Evolutionary conservation across 2,888 invertebrate species (phyloP), one percentile per base, ranked within the genome.

Genomic region (Oscheius sp.): DNA sequence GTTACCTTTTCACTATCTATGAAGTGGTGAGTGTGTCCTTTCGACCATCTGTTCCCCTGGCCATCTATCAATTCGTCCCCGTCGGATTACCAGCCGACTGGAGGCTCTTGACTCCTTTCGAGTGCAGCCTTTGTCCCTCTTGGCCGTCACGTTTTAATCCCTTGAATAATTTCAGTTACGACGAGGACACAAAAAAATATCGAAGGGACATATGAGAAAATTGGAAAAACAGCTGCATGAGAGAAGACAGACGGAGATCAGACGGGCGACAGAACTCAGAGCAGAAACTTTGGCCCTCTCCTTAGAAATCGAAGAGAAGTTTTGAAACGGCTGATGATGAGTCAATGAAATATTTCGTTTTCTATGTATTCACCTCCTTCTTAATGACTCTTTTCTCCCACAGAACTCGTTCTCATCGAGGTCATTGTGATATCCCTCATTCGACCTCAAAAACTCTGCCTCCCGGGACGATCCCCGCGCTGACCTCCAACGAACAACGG

Each of bases 1-100:
- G 73, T 30, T 75, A 75, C 32, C 17, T 70, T 5, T 75, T 70
- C 59, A 75, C 75, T 12, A 73, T 75, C 38, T 73, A 73, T 32
- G 73, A 75, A 68, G 73, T 73, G 22, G 41, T 26, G 44, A 59
- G 38, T 20, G n/a, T n/a, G n/a, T n/a, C n/a, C n/a, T n/a, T n/a
- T n/a, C 20, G 14, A 20, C 26, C 57, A 57, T 41, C 36, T 56
- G 33, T 26, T 22, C 28, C 14, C n/a, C n/a, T n/a, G n/a, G n/a
- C 41, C 47, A 61, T 62, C 26, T 62, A 47, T 62, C 22, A 28
- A 36, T 61, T 61, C 28, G 17, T 17, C 41, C 45, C 20, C n/a
- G 8, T n/a, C 24, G 50, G 57, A 24, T 22, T 24, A 47, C 17
- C 14, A 24, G 28, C 50, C 24, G 50, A n/a, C 50, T n/a, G 20